Evolutionary conservation across 2,888 invertebrate species (phyloP), one percentile per base, ranked within the genome.

Genomic region (Lithophane ornitopus): DNA sequence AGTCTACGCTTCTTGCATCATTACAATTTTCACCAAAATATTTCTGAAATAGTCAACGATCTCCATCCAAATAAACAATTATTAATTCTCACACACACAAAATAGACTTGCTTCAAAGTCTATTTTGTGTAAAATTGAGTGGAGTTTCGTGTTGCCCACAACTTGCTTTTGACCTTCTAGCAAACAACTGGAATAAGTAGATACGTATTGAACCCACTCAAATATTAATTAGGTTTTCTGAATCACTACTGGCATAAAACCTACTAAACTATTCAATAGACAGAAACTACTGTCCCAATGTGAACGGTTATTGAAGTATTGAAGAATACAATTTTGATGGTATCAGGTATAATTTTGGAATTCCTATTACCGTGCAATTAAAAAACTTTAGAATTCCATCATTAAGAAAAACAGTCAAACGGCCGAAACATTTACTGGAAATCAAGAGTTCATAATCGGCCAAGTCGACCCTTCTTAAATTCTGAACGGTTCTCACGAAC

Each of bases 131-230:
- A 76, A 81, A 82, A 74, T 87, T 78, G 86, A 92, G 91, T 91
- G 90, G 88, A 89, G 89, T 91, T 85, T 89, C 90, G 79, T 92
- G 93, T 93, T 76, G 76, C 75, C 80, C 80, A 89, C 87, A 86
- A 89, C 88, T 89, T 83, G 87, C 86, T 89, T 89, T 89, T 90
- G 89, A 88, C 86, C 85, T 87, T 78, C 77, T 88, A 84, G 84
- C 89, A 83, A 87, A 87, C 87, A 88, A 89, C 87, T 85, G 84
- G 76, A 87, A 82, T 75, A n/a, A n/a, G n/a, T n/a, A 81, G 82
- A 81, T 82, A 81, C 54, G 56, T 85, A 85, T 87, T 79, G 75
- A 82, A 85, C 80, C 79, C 71, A 67, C 71, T 90, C 61, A 79
- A 90, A 86, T 87, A 87, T 88, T 85, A 86, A 89, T 87, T 85